Evolutionary conservation across 2,888 invertebrate species (phyloP).

Genomic region (Andrena marginata): DNA sequence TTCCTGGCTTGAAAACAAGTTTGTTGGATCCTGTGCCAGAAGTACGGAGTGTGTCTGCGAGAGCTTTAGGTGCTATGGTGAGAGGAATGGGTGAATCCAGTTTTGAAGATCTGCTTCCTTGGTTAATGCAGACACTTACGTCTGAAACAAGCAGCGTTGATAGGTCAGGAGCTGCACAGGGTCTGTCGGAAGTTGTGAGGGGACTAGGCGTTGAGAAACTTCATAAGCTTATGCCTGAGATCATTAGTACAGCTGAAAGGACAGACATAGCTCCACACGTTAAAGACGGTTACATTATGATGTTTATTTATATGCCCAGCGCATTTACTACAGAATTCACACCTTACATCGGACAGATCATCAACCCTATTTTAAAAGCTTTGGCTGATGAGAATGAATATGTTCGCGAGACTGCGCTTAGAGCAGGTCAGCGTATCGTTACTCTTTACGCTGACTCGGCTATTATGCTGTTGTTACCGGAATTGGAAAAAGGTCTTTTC

Average conservation of each 20-base stretch:
- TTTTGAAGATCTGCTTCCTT: constrained; percentile 98
- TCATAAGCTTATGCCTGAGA: constrained; percentile 98
- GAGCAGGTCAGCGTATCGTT: constrained; percentile 98
- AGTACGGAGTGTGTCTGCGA: constrained; percentile 96
- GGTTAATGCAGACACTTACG: constrained; percentile 99
- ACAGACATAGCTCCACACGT: constrained; percentile 98
- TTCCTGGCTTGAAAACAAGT: constrained; percentile 98
- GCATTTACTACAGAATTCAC: constrained; percentile 98
- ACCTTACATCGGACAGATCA: constrained; percentile 98
- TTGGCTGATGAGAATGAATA: constrained; percentile 99
- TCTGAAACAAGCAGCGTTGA: constrained; percentile 98
- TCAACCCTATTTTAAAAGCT: constrained; percentile 98
- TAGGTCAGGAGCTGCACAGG: constrained; percentile 97
- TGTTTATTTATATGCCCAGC: constrained; percentile 99
- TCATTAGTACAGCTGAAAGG: constrained; percentile 96
- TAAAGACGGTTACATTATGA: constrained; percentile 99
- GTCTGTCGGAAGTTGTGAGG: constrained; percentile 98
- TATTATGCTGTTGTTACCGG: constrained; percentile 96
- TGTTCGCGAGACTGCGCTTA: constrained; percentile 98
- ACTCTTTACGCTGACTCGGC: constrained; percentile 98
- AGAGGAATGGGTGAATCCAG: constrained; percentile 98
- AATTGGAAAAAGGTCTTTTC: constrained; percentile 96
- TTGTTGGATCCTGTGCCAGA: constrained; percentile 99
- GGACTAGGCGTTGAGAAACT: constrained; percentile 98
- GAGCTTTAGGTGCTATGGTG: constrained; percentile 99